Conservation (phyloP, 2,113 vertebrate genomes). For the Dromas ardeola region DNA sequence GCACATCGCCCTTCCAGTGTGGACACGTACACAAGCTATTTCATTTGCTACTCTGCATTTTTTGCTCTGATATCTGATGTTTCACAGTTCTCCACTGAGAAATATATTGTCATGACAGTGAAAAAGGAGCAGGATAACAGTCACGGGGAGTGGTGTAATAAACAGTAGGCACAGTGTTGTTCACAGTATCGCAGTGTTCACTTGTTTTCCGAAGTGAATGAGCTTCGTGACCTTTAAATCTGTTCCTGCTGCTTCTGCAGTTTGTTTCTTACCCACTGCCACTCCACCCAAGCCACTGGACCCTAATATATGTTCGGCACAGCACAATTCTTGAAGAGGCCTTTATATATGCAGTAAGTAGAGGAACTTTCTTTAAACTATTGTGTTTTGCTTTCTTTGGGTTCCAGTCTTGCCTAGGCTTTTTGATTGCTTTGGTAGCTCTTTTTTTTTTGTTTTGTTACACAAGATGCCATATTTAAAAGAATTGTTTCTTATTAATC, state of each 20-base stretch:
- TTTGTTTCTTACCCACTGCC: neutral
- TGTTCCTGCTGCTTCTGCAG: slow-evolving; percentile 53
- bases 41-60: neutral
- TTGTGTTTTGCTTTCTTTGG: neutral
- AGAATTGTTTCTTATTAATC: neutral
- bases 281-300: neutral
- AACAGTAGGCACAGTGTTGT: slow-evolving; percentile 38
- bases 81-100: neutral
- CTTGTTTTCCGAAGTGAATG: slow-evolving; percentile 48
- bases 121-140: slow-evolving; percentile 9
- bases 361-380: neutral
- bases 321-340: neutral
- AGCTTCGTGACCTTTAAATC: slow-evolving; percentile 47
- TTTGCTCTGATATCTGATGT: slow-evolving; percentile 1
- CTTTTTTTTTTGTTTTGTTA: neutral
- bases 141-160: slow-evolving; percentile 7
- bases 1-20: neutral
- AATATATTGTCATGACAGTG: neutral
- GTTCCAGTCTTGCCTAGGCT: neutral
- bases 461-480: neutral
- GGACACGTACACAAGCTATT: neutral
- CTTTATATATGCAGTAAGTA: slow-evolving; percentile 16
- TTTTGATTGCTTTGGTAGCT: neutral
- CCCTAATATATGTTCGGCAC: neutral
- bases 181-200: slow-evolving; percentile 14